phyloP scores from a whole-genome alignment of 2,888 invertebrate species.

The Augochlorella aurata region DNA sequence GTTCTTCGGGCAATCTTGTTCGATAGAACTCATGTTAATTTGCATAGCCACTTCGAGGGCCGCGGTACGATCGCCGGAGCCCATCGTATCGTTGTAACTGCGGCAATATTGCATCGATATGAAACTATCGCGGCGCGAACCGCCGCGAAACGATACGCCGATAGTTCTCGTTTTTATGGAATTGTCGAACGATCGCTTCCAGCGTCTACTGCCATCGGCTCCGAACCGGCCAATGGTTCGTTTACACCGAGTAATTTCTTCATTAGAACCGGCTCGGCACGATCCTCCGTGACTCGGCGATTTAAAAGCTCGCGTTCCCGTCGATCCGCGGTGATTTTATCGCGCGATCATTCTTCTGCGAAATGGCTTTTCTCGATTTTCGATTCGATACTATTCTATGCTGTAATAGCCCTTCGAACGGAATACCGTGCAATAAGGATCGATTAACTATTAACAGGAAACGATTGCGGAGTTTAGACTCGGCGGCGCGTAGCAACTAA shows the following conservation, averaged over 20 bases:
- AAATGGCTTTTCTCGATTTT: slow-evolving; percentile 8
- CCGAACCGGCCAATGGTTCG: slow-evolving; percentile 16
- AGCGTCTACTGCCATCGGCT: slow-evolving; percentile 4
- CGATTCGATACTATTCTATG: background rate
- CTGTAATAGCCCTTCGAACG: background rate
- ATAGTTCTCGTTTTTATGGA: slow-evolving; percentile 47
- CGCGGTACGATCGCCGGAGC: slow-evolving; percentile 58
- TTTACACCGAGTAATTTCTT: slow-evolving; percentile 47
- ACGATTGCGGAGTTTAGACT: background rate
- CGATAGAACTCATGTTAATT: slow-evolving; percentile 67
- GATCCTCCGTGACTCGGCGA: slow-evolving; percentile 21
- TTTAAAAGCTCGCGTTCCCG: slow-evolving; percentile 26
- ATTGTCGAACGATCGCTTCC: slow-evolving; percentile 32
- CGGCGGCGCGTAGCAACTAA: background rate
- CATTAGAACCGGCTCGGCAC: slow-evolving; percentile 35
- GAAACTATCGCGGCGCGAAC: slow-evolving; percentile 54
- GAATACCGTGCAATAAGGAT: background rate
- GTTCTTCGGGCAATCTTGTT: slow-evolving; percentile 60
- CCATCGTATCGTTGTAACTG: slow-evolving; percentile 63
- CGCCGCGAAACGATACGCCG: slow-evolving; percentile 52
- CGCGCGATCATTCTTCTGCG: slow-evolving; percentile 22
- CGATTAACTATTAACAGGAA: background rate
- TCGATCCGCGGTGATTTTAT: slow-evolving; percentile 11
- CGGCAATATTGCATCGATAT: slow-evolving; percentile 61
- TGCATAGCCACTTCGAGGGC: slow-evolving; percentile 69